phyloP scores from a whole-genome alignment of 1,140 invertebrate genomes.

The Achroia grisella region DNA sequence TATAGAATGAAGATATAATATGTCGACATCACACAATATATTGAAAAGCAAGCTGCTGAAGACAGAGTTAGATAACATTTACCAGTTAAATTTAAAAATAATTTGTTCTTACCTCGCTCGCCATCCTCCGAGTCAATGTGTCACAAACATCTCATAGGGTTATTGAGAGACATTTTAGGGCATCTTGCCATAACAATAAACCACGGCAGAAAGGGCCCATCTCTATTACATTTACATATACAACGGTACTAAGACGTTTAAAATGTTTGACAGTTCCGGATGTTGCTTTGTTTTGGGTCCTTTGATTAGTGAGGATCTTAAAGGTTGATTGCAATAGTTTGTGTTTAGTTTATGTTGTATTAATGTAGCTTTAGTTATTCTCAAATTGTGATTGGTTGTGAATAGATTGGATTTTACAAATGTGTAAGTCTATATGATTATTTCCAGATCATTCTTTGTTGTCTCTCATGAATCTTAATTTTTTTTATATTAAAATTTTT shows the following conservation, averaged over 20 bases:
- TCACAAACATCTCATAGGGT: slow-evolving; percentile 35
- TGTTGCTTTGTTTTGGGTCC: slow-evolving; percentile 28
- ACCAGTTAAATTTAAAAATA: too few species aligned
- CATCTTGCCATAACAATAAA: slow-evolving; percentile 64
- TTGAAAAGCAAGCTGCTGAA: too few species aligned
- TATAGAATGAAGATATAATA: too few species aligned
- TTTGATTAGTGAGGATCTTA: slow-evolving; percentile 23
- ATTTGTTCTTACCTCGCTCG: background rate
- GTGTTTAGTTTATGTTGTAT: background rate
- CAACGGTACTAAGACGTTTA: slow-evolving; percentile 41
- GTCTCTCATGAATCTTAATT: too few species aligned
- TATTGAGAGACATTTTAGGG: slow-evolving; percentile 42
- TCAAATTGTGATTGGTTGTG: too few species aligned
- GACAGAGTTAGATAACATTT: too few species aligned
- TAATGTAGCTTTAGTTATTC: too few species aligned
- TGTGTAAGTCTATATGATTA: too few species aligned
- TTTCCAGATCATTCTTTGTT: too few species aligned
- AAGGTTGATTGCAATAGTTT: background rate
- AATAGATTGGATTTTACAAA: too few species aligned
- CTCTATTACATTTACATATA: slow-evolving; percentile 46
- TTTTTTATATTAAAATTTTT: too few species aligned
- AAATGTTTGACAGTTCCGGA: slow-evolving; percentile 58
- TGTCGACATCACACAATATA: too few species aligned
- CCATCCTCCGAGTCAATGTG: slow-evolving; percentile 18
- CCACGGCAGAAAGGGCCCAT: slow-evolving; percentile 20